Evolutionary conservation across 2,888 invertebrate species (phyloP), one percentile per base, ranked within the genome.

Genomic region (Bugula neritina): DNA sequence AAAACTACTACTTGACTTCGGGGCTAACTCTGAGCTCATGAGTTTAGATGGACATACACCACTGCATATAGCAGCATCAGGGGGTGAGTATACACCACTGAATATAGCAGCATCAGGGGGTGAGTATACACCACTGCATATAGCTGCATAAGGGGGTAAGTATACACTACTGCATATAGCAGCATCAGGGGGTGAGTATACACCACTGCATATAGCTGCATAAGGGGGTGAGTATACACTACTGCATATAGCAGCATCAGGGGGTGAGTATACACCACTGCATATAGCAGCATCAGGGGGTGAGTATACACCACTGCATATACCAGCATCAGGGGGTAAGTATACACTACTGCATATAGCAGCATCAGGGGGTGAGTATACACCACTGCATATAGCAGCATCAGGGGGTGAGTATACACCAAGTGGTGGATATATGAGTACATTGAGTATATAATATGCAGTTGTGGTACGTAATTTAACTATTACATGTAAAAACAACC

Each of bases 121-220:
- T 43, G 17, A 43, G 43, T 43, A 43, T 43, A 43, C 43, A 43
- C 43, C 43, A 43, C 43, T 43, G 17, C 43, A 43, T 43, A 43
- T 43, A 17, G 43, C 43, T 10, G 43, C 63, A 13, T 13, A 10
- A 13, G 31, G 31, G 31, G 34, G 17, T 63, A 27, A 27, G 17
- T 63, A 63, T 34, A 63, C 63, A 27, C 63, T 31, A 21, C 34
- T 63, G 63, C 63, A 63, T 31, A 63, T 63, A 31, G 63, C 63
- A 63, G 63, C 63, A 13, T 31, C 27, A 13, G 10, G 34, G 17
- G 63, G 63, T 63, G 31, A 57, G 57, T 43, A 43, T 43, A 43
- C 43, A 43, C 43, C 43, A 43, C 43, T 43, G 17, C 43, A 43
- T 43, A 43, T 43, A 17, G 43, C 43, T 10, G 43, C 43, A 43